Evolutionary conservation across 1,140 invertebrate species (phyloP).

Genomic region (Bombus balteatus): DNA sequence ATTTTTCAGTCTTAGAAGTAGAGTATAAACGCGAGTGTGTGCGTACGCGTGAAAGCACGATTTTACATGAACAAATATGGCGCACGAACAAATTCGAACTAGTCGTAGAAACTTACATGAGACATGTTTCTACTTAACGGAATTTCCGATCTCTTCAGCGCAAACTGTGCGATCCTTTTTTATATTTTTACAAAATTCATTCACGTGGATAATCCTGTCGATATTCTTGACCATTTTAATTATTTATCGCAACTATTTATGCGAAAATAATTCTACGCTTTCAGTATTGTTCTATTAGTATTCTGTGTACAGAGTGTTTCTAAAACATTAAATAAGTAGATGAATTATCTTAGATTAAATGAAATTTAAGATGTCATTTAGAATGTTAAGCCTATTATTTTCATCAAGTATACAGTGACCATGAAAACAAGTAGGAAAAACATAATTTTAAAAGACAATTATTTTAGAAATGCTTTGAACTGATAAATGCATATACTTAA

Average conservation of each 20-base stretch:
- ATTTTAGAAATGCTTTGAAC: background rate
- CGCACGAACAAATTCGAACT: conserved; percentile 54
- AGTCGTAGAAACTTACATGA: conserved; percentile 1
- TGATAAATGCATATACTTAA: background rate
- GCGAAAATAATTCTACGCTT: background rate
- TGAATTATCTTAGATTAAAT: background rate
- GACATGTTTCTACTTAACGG: background rate
- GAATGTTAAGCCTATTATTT: background rate
- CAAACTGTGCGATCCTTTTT: background rate
- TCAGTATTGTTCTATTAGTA: background rate
- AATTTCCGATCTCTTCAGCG: background rate
- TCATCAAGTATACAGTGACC: background rate
- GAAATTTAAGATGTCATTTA: background rate
- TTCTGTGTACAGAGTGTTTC: background rate
- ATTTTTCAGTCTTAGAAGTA: conserved; percentile 17
- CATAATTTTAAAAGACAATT: background rate
- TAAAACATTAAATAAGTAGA: background rate
- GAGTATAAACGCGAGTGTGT: background rate
- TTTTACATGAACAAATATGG: conserved; percentile 22
- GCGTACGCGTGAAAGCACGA: conserved; percentile 23
- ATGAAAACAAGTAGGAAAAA: background rate
- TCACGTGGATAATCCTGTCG: background rate
- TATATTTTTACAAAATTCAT: conserved; percentile 3
- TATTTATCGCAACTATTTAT: background rate
- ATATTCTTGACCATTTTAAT: background rate